phyloP scores from a whole-genome alignment of 2,888 invertebrate species.

The Xestia xanthographa region DNA sequence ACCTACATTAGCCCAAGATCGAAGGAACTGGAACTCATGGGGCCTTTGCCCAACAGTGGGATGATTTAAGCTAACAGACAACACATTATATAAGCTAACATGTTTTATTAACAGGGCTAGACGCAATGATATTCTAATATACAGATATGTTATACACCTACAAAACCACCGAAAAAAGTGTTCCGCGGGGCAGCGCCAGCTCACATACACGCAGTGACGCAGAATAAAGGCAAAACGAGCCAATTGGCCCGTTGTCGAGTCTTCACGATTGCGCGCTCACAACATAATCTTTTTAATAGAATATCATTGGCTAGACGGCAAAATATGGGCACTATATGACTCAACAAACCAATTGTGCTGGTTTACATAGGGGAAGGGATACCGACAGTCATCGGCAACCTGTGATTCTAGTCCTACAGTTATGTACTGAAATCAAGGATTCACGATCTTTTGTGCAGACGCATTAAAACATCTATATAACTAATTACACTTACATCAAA shows the following conservation, averaged over 20 bases:
- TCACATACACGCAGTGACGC: too few relatives aligned
- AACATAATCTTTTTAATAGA: too few relatives aligned
- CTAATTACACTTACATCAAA: slow-evolving; percentile 33
- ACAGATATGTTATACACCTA: too few relatives aligned
- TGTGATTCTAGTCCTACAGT: not conserved
- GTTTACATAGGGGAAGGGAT: not conserved
- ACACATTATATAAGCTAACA: too few relatives aligned
- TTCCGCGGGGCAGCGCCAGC: too few relatives aligned
- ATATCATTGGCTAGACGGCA: not conserved
- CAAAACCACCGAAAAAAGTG: too few relatives aligned
- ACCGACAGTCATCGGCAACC: not conserved
- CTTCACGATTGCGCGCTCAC: too few relatives aligned
- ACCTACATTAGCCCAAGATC: not conserved
- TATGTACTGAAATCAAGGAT: not conserved
- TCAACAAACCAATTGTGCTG: slow-evolving; percentile 11
- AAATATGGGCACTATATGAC: not conserved
- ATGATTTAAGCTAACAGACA: not conserved
- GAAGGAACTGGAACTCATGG: not conserved
- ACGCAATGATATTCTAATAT: too few relatives aligned
- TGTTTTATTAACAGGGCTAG: too few relatives aligned
- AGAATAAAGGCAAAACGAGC: too few relatives aligned
- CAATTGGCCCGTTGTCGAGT: too few relatives aligned
- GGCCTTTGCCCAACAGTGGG: not conserved
- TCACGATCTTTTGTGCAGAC: slow-evolving; percentile 37
- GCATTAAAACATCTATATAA: not conserved